These are phyloP conservation scores for Sarcophaga variegata DNA, from an alignment of 2,888 invertebrate genomes.

Conservation along the genomic window DNA sequence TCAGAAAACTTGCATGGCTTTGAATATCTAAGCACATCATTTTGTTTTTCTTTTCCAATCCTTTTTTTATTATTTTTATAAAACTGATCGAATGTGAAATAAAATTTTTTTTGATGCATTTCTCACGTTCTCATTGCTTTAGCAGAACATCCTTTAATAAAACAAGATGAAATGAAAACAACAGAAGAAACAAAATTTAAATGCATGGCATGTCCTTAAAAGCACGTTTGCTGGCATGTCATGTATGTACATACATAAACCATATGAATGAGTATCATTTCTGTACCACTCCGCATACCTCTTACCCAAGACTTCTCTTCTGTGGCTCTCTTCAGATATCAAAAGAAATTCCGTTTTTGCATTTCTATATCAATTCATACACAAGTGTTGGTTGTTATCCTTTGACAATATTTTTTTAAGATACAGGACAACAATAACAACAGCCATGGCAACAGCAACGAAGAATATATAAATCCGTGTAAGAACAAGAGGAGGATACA, in stretches of 20 bases:
- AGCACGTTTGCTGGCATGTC: constrained; percentile 41
- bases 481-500: constrained; percentile 27
- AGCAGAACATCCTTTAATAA: constrained; percentile 51
- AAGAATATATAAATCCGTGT: neutral
- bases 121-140: constrained; percentile 51
- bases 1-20: too few relatives aligned
- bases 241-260: neutral
- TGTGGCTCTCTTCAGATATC: neutral
- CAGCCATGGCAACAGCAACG: constrained; percentile 22
- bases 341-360: constrained; percentile 21
- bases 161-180: neutral
- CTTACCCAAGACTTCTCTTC: neutral
- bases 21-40: too few relatives aligned
- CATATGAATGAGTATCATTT: constrained; percentile 1
- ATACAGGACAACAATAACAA: neutral
- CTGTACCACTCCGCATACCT: neutral
- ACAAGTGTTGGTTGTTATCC: constrained; percentile 49
- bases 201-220: constrained; percentile 46
- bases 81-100: too few relatives aligned
- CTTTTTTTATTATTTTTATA: too few relatives aligned
- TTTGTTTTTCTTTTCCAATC: too few relatives aligned
- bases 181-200: constrained; percentile 25
- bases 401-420: constrained; percentile 51
- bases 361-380: constrained; percentile 38
- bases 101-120: constrained; percentile 11